Evolutionary conservation across 2,888 invertebrate species (phyloP).

Genomic region (Timema cristinae): DNA sequence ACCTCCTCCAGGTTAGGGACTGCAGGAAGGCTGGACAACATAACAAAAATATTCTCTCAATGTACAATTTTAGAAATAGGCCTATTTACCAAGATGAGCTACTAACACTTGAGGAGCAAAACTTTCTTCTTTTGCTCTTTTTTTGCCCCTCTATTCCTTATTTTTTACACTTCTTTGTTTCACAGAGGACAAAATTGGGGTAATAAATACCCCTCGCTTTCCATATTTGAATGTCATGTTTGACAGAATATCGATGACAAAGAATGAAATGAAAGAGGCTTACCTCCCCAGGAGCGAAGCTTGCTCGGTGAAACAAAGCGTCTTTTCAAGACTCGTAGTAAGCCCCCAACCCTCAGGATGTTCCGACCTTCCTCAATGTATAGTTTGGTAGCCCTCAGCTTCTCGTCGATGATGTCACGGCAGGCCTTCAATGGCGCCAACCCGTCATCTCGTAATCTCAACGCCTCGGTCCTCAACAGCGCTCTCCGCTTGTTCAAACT

Average conservation of each 20-base stretch:
- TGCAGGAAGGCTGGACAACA: constrained; percentile 48
- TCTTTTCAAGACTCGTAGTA: constrained; percentile 17
- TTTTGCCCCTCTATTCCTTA: background rate
- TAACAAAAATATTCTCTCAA: background rate
- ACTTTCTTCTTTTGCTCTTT: background rate
- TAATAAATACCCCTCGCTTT: background rate
- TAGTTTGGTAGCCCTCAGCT: constrained; percentile 42
- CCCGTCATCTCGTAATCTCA: constrained; percentile 37
- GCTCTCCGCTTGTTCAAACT: constrained; percentile 38
- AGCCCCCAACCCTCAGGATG: constrained; percentile 26
- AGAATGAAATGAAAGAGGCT: background rate
- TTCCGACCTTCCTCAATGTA: constrained; percentile 41
- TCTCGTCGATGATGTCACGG: constrained; percentile 42
- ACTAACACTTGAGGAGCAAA: background rate
- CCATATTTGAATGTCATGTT: background rate
- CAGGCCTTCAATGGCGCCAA: constrained; percentile 45
- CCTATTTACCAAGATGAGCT: too few species aligned
- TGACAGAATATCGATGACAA: background rate
- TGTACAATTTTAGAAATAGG: too few species aligned
- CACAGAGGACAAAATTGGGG: background rate
- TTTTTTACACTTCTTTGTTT: background rate
- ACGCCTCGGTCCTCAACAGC: constrained; percentile 38
- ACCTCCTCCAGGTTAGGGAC: constrained; percentile 54
- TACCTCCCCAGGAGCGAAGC: constrained; percentile 40
- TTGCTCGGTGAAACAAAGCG: constrained; percentile 33